Base-by-base conservation (phyloP, 2,113 vertebrate genomes). In the Chelonoidis abingdonii region DNA sequence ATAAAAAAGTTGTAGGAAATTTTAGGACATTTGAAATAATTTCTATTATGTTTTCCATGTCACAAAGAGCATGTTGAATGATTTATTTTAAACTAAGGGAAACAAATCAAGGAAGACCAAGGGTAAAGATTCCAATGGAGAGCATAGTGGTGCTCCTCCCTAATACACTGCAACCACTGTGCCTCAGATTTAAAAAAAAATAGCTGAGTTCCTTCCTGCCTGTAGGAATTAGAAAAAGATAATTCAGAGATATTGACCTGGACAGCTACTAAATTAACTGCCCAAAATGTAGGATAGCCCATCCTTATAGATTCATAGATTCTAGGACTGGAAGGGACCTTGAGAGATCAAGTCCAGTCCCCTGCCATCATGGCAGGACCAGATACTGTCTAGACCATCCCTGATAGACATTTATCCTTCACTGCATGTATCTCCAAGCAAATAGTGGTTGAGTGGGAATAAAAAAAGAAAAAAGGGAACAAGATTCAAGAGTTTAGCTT, bases 31-130 rank as follows among this genome's bases (percentile, higher is more conserved):
- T 69, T 38, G 38, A 41, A 84, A 75, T 5, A 50, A 86, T 75
- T 72, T 52, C 38, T n/a, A 47, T 75, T 75, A 31, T 27, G 38
- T 53, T 86, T 72, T 75, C 49, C 47, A 65, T 41, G 49, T 75
- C 49, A 53, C 24, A 52, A 75, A 38, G 62, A 86, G 35, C 44
- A 95, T 84, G 84, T 44, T 83, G 85, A 97, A 92, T 75, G 53
- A 96, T 93, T 95, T 84, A 94, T 93, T 97, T 97, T 87, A 97
- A 92, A 96, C 69, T 56, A 93, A 82, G 35, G 53, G 29, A n/a
- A 72, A 69, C 25, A 82, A 95, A 94, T 87, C 6, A 92, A 86
- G 72, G 81, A 93, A 87, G 49, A 56, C 87, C 8, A 38, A 19
- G 38, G 41, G 35, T 76, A 78, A 84, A 84, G 83, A 27, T 44